Base-by-base conservation (phyloP, 2,888 invertebrate species). In the Folsomia candida region DNA sequence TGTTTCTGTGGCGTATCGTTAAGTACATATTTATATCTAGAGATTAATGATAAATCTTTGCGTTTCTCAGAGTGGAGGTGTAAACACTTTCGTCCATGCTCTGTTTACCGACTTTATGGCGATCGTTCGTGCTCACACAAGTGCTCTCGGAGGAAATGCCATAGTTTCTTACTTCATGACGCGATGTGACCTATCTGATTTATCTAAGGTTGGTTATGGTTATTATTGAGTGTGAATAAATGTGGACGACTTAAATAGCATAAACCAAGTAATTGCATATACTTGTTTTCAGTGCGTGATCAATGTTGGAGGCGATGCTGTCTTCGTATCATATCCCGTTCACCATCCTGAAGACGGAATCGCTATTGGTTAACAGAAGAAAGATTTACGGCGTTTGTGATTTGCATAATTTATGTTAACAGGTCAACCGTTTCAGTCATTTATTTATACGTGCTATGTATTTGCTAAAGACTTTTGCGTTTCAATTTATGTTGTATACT, bases 251-350 rank as follows among this genome's bases (percentile, higher is more conserved):
- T n/a, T n/a, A n/a, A n/a, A n/a, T n/a, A n/a, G n/a, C n/a, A n/a
- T n/a, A n/a, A n/a, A 54, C 24, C 20, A 54, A 22, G 54, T 54
- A 54, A 54, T n/a, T 54, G 3, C 24, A 3, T 54, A 47, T n/a
- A n/a, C n/a, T n/a, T n/a, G n/a, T n/a, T n/a, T n/a, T n/a, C 97
- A 97, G 85, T 97, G 96, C 85, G 87, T 97, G 74, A 90, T 97
- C 76, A 96, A 95, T 79, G 93, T 97, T 18, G 95, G 95, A 60
- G 97, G 97, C 0, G 97, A 97, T 84, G 94, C 93, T 1, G 95
- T 96, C 2, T 89, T 88, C 79, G 90, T 91, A 18, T 89, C 91
- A 14, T 92, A 92, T 83, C 89, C 85, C 80, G 14, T 68, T 37
- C 14, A 70, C n/a, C 67, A 76, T 51, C 27, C 72, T 20, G 72